Conservation (phyloP, 1,140 invertebrate species). For the Sycophila sp. region DNA sequence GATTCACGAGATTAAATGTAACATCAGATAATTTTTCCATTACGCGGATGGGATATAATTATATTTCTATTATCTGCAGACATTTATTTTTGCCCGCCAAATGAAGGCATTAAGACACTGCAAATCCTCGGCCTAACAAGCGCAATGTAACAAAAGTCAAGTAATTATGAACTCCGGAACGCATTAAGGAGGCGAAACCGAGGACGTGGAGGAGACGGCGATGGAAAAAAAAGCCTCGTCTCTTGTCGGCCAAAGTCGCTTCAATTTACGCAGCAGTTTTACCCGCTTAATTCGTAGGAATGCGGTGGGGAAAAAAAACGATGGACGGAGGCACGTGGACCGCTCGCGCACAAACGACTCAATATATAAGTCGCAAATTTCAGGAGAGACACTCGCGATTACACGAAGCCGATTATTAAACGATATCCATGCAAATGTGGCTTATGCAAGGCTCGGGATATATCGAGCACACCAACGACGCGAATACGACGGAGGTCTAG, state of each 20-base stretch:
- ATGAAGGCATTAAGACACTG: not conserved
- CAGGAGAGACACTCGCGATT: not conserved
- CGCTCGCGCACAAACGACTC: not conserved
- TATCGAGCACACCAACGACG: too few species aligned
- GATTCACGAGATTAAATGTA: too few species aligned
- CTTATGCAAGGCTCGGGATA: not conserved
- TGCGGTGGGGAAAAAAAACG: conserved; percentile 1
- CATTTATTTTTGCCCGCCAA: not conserved
- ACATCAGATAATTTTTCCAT: too few species aligned
- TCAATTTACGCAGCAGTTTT: conserved; percentile 15
- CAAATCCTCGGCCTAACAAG: conserved; percentile 21
- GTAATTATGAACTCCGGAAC: conserved; percentile 26
- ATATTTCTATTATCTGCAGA: not conserved
- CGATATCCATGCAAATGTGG: conserved; percentile 24
- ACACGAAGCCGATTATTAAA: conserved; percentile 14
- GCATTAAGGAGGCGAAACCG: not conserved
- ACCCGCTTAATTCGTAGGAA: conserved; percentile 26
- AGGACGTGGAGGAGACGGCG: not conserved
- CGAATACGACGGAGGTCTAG: too few species aligned
- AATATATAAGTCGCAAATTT: conserved; percentile 32
- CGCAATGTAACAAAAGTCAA: conserved; percentile 25
- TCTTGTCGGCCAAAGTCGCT: conserved; percentile 21
- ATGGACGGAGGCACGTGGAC: not conserved
- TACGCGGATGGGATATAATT: too few species aligned
- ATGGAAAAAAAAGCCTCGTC: conserved; percentile 2